These are phyloP conservation scores for Ptycholaimellus sp. DNA, from an alignment of 2,888 invertebrate genomes.

Conservation along the genomic window DNA sequence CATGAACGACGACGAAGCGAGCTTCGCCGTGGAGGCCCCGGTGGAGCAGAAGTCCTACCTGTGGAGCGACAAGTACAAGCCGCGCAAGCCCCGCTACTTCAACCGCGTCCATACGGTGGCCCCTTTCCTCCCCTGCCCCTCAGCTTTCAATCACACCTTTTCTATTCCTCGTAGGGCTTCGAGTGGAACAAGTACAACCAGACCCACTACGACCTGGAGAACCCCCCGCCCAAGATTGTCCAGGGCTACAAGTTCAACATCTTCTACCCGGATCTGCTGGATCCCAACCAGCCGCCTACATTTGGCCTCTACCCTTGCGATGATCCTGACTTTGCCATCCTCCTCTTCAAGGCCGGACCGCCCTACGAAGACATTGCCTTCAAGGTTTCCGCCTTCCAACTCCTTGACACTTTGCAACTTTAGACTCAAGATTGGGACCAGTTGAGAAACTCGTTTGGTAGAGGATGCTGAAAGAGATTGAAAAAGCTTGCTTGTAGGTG, in stretches of 20 bases:
- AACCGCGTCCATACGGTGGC: slow-evolving; percentile 43
- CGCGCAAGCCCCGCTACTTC: slow-evolving; percentile 87
- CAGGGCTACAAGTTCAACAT: slow-evolving; percentile 99
- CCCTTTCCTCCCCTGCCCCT: slow-evolving; percentile 1
- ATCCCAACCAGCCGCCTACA: slow-evolving; percentile 67
- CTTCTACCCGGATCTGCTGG: slow-evolving; percentile 94
- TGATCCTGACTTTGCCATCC: slow-evolving; percentile 73
- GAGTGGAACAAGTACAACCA: slow-evolving; percentile 99
- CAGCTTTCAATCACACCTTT: neutral
- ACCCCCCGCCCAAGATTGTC: slow-evolving; percentile 97
- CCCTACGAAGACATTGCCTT: slow-evolving; percentile 52
- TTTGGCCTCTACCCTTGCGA: slow-evolving; percentile 48
- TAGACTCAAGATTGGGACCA: slow-evolving; percentile 10
- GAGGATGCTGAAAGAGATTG: neutral
- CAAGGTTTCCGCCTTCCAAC: neutral
- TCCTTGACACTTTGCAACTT: neutral
- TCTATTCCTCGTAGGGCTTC: slow-evolving; percentile 52
- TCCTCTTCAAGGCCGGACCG: slow-evolving; percentile 83
- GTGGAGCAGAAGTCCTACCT: slow-evolving; percentile 56
- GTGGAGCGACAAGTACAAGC: slow-evolving; percentile 94
- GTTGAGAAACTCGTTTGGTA: slow-evolving; percentile 13
- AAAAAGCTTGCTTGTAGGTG: neutral
- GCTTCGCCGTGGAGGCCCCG: slow-evolving; percentile 40
- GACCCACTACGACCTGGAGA: slow-evolving; percentile 99
- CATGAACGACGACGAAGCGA: slow-evolving; percentile 50